Conservation (phyloP, 1,140 invertebrate genomes). For the Danaus plexippus region DNA sequence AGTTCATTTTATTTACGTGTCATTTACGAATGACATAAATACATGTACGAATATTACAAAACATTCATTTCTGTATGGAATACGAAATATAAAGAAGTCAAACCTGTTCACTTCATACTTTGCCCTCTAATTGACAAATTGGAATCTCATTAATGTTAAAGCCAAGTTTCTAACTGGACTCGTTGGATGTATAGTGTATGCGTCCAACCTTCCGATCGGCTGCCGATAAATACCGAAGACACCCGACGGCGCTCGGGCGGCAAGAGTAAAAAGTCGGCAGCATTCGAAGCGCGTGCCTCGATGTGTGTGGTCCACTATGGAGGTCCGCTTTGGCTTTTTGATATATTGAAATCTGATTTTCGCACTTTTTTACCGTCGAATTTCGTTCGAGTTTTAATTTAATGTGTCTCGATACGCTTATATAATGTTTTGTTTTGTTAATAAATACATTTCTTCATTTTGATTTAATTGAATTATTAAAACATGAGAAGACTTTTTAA, state of each 20-base stretch:
- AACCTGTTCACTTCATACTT: slow-evolving; percentile 63
- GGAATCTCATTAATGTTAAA: slow-evolving; percentile 77
- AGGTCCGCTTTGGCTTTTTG: slow-evolving; percentile 55
- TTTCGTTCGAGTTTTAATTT: not conserved
- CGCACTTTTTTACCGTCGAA: slow-evolving; percentile 39
- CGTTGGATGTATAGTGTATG: slow-evolving; percentile 49
- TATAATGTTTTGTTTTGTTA: no score
- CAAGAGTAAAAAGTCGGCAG: slow-evolving; percentile 63
- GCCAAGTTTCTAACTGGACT: slow-evolving; percentile 59
- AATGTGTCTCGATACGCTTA: no score
- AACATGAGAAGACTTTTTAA: no score
- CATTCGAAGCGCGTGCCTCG: slow-evolving; percentile 70
- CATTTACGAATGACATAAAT: no score
- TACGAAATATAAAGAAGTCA: slow-evolving; percentile 60
- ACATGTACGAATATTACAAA: no score
- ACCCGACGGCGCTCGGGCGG: slow-evolving; percentile 44
- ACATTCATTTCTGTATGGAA: slow-evolving; percentile 4
- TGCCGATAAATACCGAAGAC: slow-evolving; percentile 52
- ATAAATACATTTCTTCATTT: no score
- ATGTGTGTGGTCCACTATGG: slow-evolving; percentile 68
- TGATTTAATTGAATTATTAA: no score
- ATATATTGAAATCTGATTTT: slow-evolving; percentile 65
- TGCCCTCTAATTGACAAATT: slow-evolving; percentile 79
- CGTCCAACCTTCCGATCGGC: slow-evolving; percentile 46
- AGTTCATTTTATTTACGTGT: no score